Evolutionary conservation across 2,797 vertebrate species (phyloP), one percentile per base, ranked within the genome.

Genomic region (Neosilurus mollespiculum): DNA sequence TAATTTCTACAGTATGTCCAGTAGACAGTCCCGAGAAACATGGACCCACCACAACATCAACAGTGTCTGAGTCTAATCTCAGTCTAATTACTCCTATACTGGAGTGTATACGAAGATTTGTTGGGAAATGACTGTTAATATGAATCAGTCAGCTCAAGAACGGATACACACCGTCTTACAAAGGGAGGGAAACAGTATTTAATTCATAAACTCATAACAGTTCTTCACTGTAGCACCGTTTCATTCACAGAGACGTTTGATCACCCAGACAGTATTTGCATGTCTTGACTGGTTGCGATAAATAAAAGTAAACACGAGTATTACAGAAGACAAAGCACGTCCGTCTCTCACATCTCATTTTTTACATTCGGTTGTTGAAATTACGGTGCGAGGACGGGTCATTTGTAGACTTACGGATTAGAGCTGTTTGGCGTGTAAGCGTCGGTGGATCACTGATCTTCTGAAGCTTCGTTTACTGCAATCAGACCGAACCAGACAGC

Each of bases 231-330:
- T 80, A 91, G 91, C 89, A 92, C 91, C 86, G 87, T 83, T 87
- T 58, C 78, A 43, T 81, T 84, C 88, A 89, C 83, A 83, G 34
- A 71, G 34, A 49, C 30, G 71, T 81, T 82, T 85, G 84, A 88
- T 83, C 85, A 83, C 78, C 77, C 56, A 81, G 59, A 86, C 81
- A 56, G 22, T 69, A 75, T 78, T 69, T 87, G 56, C 26, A 15
- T 73, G 76, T 85, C 26, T 11, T 51, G 78, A 58, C 80, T 69
- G 90, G 90, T 87, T 89, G 87, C 92, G 89, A 88, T 87, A 87
- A 81, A 85, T 65, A 82, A 70, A 82, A 59, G 43, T 76, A 72
- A 81, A 82, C 69, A 72, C 43, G 43, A 37, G 80, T 26, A 78
- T 81, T 71, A 53, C 67, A 70, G n/a, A 58, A 15, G 49, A 86